Evolutionary conservation across 2,113 vertebrate species (phyloP).

Genomic region (Bucco capensis): DNA sequence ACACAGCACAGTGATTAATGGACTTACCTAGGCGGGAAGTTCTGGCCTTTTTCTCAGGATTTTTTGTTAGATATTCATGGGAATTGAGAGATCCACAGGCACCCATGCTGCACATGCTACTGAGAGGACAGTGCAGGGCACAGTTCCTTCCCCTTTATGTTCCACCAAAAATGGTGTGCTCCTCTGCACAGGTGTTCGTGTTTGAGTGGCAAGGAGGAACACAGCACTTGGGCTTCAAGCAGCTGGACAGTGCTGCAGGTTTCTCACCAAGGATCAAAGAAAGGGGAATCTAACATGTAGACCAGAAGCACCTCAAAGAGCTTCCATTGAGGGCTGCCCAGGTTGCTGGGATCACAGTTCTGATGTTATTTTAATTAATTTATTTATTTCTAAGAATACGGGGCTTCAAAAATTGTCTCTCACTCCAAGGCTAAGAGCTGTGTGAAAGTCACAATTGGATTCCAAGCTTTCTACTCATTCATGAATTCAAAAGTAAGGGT

Average conservation of each 20-base stretch:
- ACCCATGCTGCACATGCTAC: accelerated
- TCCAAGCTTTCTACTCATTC: neutral
- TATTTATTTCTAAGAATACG: neutral
- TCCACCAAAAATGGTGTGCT: accelerated
- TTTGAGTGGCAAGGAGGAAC: neutral
- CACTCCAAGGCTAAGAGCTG: neutral
- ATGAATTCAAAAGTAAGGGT: neutral
- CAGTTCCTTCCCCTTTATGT: neutral
- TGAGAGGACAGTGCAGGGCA: neutral
- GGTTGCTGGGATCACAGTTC: neutral
- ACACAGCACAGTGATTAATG: neutral
- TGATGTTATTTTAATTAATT: neutral
- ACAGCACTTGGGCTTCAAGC: neutral
- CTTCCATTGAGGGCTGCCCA: neutral
- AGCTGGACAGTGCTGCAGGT: neutral
- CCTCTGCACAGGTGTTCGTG: neutral
- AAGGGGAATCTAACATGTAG: neutral
- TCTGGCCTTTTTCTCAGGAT: neutral
- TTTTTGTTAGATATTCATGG: accelerated
- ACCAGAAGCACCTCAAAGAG: neutral
- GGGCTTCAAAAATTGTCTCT: neutral
- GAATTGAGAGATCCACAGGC: neutral
- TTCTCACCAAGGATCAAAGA: neutral
- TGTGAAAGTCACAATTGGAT: neutral
- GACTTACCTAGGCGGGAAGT: neutral